These are phyloP conservation scores for Metacarcinus magister DNA, from an alignment of 2,888 invertebrate genomes.

Conservation along the genomic window DNA sequence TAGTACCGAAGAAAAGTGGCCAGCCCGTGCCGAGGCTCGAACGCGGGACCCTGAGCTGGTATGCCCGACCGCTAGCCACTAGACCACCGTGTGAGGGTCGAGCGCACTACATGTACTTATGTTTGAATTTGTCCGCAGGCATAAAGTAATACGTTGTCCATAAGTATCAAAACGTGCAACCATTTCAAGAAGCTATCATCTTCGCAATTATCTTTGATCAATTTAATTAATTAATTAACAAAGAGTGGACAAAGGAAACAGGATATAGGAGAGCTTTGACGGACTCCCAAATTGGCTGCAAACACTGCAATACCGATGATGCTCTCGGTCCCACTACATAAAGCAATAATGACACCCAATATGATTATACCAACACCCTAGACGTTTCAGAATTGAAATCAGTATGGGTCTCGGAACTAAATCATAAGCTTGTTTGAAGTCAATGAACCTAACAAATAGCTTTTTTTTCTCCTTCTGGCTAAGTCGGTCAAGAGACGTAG, in stretches of 20 bases:
- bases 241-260: neutral
- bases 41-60: too few species aligned
- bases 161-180: neutral
- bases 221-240: neutral
- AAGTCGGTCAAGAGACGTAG: neutral
- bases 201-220: conserved; percentile 52
- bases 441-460: conserved; percentile 1
- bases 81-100: too few species aligned
- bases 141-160: neutral
- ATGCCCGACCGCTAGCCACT: too few species aligned
- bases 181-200: too few species aligned
- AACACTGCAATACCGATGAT: neutral
- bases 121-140: too few species aligned
- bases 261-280: conserved; percentile 1
- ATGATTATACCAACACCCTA: conserved; percentile 22
- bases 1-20: too few species aligned
- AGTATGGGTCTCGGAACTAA: conserved; percentile 12
- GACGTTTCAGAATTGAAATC: neutral
- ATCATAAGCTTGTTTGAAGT: conserved; percentile 30
- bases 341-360: neutral
- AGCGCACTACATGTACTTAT: too few species aligned
- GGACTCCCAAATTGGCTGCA: neutral
- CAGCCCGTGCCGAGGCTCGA: too few species aligned
- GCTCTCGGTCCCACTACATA: neutral
- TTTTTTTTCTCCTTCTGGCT: conserved; percentile 31